Evolutionary conservation across 2,113 vertebrate species (phyloP).

Genomic region (Rhabdomys dilectus): DNA sequence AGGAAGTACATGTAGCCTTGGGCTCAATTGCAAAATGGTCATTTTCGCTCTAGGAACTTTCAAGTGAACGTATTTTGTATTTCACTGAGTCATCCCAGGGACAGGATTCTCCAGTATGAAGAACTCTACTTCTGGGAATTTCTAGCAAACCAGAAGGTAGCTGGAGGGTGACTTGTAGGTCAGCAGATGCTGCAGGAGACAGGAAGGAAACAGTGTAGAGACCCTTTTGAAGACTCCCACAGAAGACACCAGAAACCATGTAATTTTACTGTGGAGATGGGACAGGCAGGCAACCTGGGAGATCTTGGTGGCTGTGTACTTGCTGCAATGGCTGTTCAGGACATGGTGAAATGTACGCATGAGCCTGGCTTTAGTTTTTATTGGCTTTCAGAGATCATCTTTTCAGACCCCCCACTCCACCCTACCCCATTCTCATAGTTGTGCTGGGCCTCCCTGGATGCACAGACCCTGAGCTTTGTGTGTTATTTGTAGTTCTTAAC

Average conservation of each 20-base stretch:
- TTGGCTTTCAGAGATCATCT: neutral
- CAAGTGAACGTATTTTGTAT: slow-evolving; percentile 12
- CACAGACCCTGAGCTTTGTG: slow-evolving; percentile 28
- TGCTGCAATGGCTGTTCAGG: neutral
- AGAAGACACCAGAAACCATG: neutral
- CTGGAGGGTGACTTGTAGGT: neutral
- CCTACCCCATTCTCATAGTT: neutral
- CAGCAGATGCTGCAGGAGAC: neutral
- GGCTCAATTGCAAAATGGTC: slow-evolving; percentile 33
- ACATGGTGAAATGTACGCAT: neutral
- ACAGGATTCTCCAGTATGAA: neutral
- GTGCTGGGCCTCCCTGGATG: accelerated
- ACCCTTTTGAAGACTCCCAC: neutral
- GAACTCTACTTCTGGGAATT: slow-evolving; percentile 41
- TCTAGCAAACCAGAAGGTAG: slow-evolving; percentile 31
- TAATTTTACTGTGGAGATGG: neutral
- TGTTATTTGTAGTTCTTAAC: slow-evolving; percentile 66
- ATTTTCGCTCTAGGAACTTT: slow-evolving; percentile 48
- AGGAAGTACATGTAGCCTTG: neutral
- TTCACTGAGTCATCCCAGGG: neutral
- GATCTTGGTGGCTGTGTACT: neutral
- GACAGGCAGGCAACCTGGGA: accelerated
- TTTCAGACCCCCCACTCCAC: neutral
- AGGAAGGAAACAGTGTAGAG: neutral
- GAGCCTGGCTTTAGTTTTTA: neutral